These are phyloP conservation scores for Eupristina koningsbergeri DNA, from an alignment of 1,140 invertebrate species.

Conservation along the genomic window DNA sequence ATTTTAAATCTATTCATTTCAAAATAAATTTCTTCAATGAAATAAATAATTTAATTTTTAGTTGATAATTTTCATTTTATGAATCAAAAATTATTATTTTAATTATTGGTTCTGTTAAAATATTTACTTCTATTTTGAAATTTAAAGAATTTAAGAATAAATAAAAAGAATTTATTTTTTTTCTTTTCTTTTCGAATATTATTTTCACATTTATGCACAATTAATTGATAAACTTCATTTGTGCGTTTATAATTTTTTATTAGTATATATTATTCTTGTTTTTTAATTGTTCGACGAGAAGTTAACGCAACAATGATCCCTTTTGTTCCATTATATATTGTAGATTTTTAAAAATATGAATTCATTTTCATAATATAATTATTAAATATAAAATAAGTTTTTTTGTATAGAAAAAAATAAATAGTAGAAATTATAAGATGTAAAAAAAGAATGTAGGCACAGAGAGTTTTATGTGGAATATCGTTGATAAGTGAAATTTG, in stretches of 20 bases:
- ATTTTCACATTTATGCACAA: not conserved
- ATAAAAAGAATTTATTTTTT: not conserved
- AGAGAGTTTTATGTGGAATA: slow-evolving; percentile 23
- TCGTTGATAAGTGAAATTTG: slow-evolving; percentile 25
- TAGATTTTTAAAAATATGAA: not conserved
- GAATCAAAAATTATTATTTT: not conserved
- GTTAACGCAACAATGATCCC: slow-evolving; percentile 24
- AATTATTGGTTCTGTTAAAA: too few relatives aligned
- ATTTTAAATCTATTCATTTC: not conserved
- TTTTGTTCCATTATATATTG: slow-evolving; percentile 14
- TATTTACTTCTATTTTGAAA: too few relatives aligned
- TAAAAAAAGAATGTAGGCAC: slow-evolving; percentile 37
- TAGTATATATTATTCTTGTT: not conserved
- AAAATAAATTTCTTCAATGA: not conserved
- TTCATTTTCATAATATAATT: slow-evolving; percentile 2
- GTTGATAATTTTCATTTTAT: too few relatives aligned
- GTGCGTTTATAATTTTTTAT: not conserved
- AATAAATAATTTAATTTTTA: not conserved
- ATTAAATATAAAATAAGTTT: slow-evolving; percentile 8
- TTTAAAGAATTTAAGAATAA: too few relatives aligned
- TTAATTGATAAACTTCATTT: slow-evolving; percentile 18
- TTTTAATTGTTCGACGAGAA: not conserved
- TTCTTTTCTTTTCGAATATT: not conserved
- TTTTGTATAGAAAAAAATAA: slow-evolving; percentile 24
- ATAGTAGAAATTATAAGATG: slow-evolving; percentile 34